Base-by-base conservation (phyloP, 2,113 vertebrate species). In the Rhodinocichla rosea region DNA sequence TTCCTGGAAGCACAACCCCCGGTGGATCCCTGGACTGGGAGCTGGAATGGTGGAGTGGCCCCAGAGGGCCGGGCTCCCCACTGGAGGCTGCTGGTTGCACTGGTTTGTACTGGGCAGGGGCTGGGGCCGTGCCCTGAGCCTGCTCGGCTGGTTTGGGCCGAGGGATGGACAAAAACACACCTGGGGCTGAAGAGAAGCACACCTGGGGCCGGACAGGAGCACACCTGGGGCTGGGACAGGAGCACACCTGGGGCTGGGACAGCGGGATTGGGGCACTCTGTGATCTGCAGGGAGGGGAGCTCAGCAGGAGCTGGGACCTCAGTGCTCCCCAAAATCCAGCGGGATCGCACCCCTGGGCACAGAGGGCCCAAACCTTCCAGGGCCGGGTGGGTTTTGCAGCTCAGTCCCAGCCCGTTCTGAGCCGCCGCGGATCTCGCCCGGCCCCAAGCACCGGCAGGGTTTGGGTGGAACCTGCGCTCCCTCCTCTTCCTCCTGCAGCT, bases 31-130 rank as follows among this genome's bases (percentile, higher is more conserved):
- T 2, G 7, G 11, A 2, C 4, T 1, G 30, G 7, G 70, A 80
- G 44, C 15, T 3, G 26, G 63, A 19, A 10, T 1, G 5, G 45
- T 4, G 42, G 53, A 7, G 26, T 0, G 1, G 40, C 32, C 47
- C 32, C 26, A 8, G 18, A 44, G 52, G 42, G 50, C 32, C 15
- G 26, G 80, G 69, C 63, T 94, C 81, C 80, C 92, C 93, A 24
- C 49, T 52, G 26, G 2, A 2, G 23, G 19, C 74, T 88, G 84
- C 95, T 96, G 83, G 89, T 95, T 11, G 2, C 84, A n/a, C 96
- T 93, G 91, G 93, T 95, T 96, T 90, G 59, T 32, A 79, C 86
- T 69, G 89, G 95, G 77, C 93, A 91, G 4, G 93, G 82, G 87
- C 81, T 52, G 59, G 59, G 35, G 28, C 68, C 1, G 12, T 4